Base-by-base conservation (phyloP, 2,888 invertebrate genomes). In the Caenorhabditis doughertyi region DNA sequence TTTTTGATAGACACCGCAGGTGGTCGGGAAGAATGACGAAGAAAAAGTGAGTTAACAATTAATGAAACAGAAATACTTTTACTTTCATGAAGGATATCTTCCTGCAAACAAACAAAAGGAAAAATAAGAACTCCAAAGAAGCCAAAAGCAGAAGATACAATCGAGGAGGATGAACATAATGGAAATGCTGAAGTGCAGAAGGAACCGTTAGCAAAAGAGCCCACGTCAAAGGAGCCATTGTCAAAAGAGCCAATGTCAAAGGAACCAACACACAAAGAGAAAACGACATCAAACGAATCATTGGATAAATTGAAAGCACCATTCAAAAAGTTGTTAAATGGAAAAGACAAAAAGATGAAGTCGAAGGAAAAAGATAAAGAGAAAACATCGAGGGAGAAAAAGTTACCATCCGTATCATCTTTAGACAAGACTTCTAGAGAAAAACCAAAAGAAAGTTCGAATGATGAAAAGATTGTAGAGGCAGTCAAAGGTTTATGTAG, bases 11-110 rank as follows among this genome's bases (percentile, higher is more conserved):
- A n/a, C n/a, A n/a, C n/a, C n/a, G n/a, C n/a, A n/a, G 23, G 42
- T 25, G 42, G 42, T 60, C 25, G 13, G 25, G 42, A 60, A 60
- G 3, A 16, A n/a, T n/a, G 60, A 27, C 8, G 42, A 42, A 25
- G 60, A 60, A 60, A 60, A 25, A n/a, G 60, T 60, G n/a, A 60
- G 60, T 42, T n/a, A n/a, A n/a, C n/a, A n/a, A n/a, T 4, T 27
- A 8, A 1, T 7, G 35, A 32, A 56, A 35, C 7, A n/a, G n/a
- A n/a, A n/a, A n/a, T n/a, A n/a, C 18, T 21, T 3, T 42, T 25
- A 16, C 39, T 25, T 39, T 11, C n/a, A n/a, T n/a, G n/a, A n/a
- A n/a, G n/a, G n/a, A 35, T 0, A 5, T 3, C 0, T 21, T 60
- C 25, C 25, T 42, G 60, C 60, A 60, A 60, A 60, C 25, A 23